Evolutionary conservation across 2,113 vertebrate genomes (phyloP).

Genomic region (Coturnix japonica): DNA sequence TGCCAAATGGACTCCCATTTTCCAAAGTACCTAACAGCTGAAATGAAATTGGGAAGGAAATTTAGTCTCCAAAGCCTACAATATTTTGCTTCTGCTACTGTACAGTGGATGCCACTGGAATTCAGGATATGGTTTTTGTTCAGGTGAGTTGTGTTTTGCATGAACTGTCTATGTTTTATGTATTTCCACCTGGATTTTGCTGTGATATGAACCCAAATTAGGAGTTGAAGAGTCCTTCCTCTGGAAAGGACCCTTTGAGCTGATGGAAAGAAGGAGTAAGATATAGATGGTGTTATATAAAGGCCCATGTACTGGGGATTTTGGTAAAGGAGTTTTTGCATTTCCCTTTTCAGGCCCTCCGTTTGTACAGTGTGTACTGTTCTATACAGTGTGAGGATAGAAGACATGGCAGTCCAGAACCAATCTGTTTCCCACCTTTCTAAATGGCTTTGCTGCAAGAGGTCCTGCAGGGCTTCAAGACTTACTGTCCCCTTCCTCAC

Average conservation of each 20-base stretch:
- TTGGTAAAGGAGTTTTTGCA: neutral
- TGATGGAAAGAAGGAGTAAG: neutral
- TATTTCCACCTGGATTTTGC: neutral
- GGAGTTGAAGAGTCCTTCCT: neutral
- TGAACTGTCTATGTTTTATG: neutral
- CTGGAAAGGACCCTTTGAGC: neutral
- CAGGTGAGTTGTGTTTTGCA: neutral
- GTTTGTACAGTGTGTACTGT: fast-evolving
- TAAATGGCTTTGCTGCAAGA: neutral
- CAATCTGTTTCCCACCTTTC: neutral
- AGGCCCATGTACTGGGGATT: fast-evolving
- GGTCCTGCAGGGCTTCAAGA: fast-evolving
- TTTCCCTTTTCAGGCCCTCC: neutral
- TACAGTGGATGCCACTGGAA: neutral
- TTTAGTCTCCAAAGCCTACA: neutral
- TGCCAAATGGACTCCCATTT: neutral
- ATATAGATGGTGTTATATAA: fast-evolving
- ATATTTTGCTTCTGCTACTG: neutral
- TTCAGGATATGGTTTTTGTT: neutral
- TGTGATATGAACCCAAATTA: neutral
- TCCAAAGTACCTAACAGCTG: neutral
- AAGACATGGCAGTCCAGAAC: neutral
- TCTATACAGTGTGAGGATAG: fast-evolving
- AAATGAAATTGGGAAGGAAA: neutral
- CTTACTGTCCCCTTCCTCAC: fast-evolving